Conservation (phyloP, 2,888 invertebrate species). For the Drosophila kuntzei region DNA sequence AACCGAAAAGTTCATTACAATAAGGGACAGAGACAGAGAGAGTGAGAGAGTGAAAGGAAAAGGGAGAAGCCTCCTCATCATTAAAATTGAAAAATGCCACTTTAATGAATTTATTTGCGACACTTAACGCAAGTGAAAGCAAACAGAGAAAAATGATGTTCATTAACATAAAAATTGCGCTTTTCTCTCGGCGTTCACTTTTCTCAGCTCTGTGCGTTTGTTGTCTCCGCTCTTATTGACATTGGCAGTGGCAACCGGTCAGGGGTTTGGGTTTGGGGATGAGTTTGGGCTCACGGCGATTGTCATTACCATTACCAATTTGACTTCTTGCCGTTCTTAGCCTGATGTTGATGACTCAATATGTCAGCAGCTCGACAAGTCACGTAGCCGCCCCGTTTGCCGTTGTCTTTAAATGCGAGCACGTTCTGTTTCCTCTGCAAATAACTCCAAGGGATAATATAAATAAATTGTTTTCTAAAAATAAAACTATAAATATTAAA, state of each 20-base stretch:
- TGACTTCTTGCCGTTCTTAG: conserved; percentile 62
- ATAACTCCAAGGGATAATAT: background rate
- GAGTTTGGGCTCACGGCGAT: conserved; percentile 43
- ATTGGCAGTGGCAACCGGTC: conserved; percentile 29
- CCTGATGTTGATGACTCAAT: conserved; percentile 78
- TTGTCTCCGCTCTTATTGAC: conserved; percentile 40
- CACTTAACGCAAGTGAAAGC: conserved; percentile 78
- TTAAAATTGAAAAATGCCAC: conserved; percentile 82
- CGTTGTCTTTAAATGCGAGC: conserved; percentile 19
- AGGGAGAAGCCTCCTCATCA: conserved; percentile 48
- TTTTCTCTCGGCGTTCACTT: conserved; percentile 37
- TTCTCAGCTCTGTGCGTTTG: background rate
- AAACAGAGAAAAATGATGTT: conserved; percentile 81
- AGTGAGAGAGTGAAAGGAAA: background rate
- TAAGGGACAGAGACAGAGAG: background rate
- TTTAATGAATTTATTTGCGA: conserved; percentile 82
- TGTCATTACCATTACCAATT: conserved; percentile 77
- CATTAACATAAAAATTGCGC: conserved; percentile 78
- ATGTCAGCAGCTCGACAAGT: conserved; percentile 73
- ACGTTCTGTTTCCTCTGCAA: background rate
- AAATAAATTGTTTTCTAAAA: conserved; percentile 23
- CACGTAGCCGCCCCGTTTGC: conserved; percentile 54
- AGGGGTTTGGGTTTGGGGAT: conserved; percentile 5
- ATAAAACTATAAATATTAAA: conserved; percentile 36
- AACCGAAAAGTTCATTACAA: conserved; percentile 15